Base-by-base conservation (phyloP, 2,888 invertebrate genomes). In the Cryptocephalus moraei region DNA sequence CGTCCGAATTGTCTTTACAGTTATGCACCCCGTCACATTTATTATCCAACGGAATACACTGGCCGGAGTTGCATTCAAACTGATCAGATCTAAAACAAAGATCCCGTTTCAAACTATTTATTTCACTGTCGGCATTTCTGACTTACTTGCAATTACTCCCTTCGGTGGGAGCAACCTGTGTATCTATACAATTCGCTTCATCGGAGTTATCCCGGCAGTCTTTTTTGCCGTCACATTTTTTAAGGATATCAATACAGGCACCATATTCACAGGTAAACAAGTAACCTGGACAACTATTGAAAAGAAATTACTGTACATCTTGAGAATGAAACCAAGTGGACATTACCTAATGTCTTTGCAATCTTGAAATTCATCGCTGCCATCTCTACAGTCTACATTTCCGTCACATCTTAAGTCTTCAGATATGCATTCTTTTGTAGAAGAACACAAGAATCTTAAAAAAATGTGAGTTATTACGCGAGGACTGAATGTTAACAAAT, bases 121-220 rank as follows among this genome's bases (percentile, higher is more conserved):
- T 4, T 22, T 22, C 6, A 2, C 6, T 22, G 6, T 22, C 6
- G 22, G 22, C 22, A 22, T 22, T 22, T 22, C 22, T 22, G 11
- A 51, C 51, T 47, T 48, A 53, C 51, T 51, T 55, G 53, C 53
- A 55, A 32, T 54, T 54, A 33, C 45, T 46, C 1, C 76, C 75
- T 14, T 51, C 54, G 8, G 55, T 46, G 6, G 67, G 66, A 4
- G 12, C 12, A 11, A 36, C 36, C n/a, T n/a, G n/a, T 12, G 36
- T 36, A 36, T 36, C 36, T 11, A 36, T 64, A 54, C 77, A 77
- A 4, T 49, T 49, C 6, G 48, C 48, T 55, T 77, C 77, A 57
- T 77, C 77, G 2, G 76, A 76, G 38, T 68, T 69, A 50, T 77
- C 77, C 8, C 66, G 58, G 53, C 78, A 78, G 48, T 78, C 73